Conservation (phyloP, 2,113 vertebrate species). For the Cyphomyrus plagiostoma region DNA sequence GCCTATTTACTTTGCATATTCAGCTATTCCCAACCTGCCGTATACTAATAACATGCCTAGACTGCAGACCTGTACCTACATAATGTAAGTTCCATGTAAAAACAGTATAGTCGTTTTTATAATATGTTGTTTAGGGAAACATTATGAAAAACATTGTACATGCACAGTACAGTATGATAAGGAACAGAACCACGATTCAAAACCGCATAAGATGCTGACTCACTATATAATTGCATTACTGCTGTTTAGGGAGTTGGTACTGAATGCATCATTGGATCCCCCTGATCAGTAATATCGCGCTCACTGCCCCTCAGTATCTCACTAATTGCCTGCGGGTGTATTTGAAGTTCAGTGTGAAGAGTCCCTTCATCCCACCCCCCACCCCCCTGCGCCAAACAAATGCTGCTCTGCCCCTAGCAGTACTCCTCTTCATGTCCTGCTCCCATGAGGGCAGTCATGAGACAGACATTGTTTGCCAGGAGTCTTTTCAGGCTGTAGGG, state of each 20-base stretch:
- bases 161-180: background rate
- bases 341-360: background rate
- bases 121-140: background rate
- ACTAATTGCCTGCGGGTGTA: background rate
- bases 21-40: background rate
- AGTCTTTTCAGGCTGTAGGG: conserved; percentile 18
- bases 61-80: background rate
- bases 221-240: background rate
- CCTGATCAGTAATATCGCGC: no score
- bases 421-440: conserved; percentile 24
- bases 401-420: background rate
- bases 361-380: background rate
- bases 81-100: background rate
- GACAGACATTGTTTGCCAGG: conserved; percentile 23
- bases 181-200: background rate
- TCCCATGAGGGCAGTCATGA: conserved; percentile 19
- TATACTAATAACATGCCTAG: background rate
- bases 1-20: background rate
- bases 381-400: background rate
- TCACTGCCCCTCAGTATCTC: background rate
- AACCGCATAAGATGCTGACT: background rate
- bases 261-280: background rate
- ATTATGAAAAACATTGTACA: background rate
- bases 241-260: background rate
- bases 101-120: background rate